A percentile compares a stretch with the other conserved stretches of the same genome.
Evolutionary conservation across 2,888 invertebrate genomes (phyloP).

Genomic region (Pilophorus perplexus): DNA sequence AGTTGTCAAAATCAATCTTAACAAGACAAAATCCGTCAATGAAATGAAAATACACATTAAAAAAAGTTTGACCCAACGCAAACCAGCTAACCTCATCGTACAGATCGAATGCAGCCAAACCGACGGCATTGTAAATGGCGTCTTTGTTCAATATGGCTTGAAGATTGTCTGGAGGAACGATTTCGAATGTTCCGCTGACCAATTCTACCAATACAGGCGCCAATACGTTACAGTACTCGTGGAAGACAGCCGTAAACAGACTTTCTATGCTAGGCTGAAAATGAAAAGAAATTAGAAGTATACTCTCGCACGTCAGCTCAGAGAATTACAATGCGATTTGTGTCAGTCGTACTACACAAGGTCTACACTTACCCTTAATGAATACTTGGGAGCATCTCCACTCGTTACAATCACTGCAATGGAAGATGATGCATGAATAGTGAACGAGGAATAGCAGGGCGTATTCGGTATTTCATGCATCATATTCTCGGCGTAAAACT

Average conservation of each 20-base stretch:
- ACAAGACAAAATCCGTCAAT: too few species aligned
- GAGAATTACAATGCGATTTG: too few species aligned
- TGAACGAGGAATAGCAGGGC: too few species aligned
- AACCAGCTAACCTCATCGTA: conserved; percentile 75
- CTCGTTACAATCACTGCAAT: conserved; percentile 69
- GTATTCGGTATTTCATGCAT: too few species aligned
- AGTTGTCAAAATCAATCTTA: conserved; percentile 85
- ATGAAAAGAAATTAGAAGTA: conserved; percentile 6
- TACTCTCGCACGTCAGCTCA: too few species aligned
- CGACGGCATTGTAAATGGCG: conserved; percentile 90
- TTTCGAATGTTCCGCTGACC: conserved; percentile 65
- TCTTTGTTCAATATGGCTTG: conserved; percentile 81
- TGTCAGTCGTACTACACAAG: too few species aligned
- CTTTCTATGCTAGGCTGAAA: conserved; percentile 82
- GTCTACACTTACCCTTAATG: conserved; percentile 69
- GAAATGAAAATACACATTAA: background rate
- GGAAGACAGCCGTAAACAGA: conserved; percentile 79
- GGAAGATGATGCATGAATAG: too few species aligned
- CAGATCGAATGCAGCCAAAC: conserved; percentile 81
- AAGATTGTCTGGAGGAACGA: conserved; percentile 68
- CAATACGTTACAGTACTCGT: conserved; percentile 70
- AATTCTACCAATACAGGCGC: conserved; percentile 72
- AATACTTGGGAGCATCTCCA: conserved; percentile 93
- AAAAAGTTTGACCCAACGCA: too few species aligned
- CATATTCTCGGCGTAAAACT: too few species aligned